phyloP scores from a whole-genome alignment of 2,888 invertebrate genomes.

The Tipula vernalis region DNA sequence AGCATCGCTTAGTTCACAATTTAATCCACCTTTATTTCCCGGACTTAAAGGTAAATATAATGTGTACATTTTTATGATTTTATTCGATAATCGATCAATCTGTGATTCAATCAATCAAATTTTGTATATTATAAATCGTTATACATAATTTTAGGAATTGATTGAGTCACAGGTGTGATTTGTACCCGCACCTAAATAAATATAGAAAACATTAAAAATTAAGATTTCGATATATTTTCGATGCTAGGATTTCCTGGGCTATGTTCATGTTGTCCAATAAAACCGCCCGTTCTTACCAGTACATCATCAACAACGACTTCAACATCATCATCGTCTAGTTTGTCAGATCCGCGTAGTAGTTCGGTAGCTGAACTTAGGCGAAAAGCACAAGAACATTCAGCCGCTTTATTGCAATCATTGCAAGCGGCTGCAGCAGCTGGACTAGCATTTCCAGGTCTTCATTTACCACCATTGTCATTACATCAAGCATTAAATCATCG shows the following conservation, averaged over 20 bases:
- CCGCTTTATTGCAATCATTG: constrained; percentile 65
- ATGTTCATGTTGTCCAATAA: constrained; percentile 69
- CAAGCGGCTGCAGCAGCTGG: constrained; percentile 42
- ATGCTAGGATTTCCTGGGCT: constrained; percentile 56
- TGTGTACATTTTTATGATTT: background rate
- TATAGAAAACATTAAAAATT: background rate
- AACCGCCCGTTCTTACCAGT: constrained; percentile 33
- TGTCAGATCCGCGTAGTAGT: constrained; percentile 60
- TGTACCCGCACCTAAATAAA: background rate
- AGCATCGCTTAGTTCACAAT: constrained; percentile 55
- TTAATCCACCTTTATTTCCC: constrained; percentile 72
- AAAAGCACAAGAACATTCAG: constrained; percentile 91
- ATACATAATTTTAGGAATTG: background rate
- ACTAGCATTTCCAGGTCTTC: constrained; percentile 36
- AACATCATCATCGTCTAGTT: constrained; percentile 27
- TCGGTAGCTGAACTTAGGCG: constrained; percentile 85
- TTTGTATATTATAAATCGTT: background rate
- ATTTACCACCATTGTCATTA: constrained; percentile 36
- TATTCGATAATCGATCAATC: background rate
- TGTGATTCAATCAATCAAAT: constrained; percentile 5
- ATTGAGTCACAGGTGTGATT: background rate
- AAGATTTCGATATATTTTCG: background rate
- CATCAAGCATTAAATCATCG: constrained; percentile 29
- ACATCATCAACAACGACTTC: constrained; percentile 21
- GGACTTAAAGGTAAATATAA: constrained; percentile 55